Percentiles rank a stretch among this genome's conserved stretches.
phyloP scores from a whole-genome alignment of 1,140 invertebrate genomes.

The Macrotrachela quadricornifera region DNA sequence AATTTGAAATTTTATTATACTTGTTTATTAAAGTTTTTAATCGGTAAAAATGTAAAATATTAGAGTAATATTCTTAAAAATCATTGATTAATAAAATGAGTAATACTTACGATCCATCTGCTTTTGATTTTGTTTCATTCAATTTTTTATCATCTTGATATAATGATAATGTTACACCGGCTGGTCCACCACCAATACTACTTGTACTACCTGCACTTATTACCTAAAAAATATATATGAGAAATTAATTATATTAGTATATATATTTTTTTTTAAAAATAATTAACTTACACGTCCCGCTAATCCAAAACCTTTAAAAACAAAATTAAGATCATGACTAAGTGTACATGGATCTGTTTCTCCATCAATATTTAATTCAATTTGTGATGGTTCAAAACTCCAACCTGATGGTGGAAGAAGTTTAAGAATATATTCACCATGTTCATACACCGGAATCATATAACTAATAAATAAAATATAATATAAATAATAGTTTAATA shows the following conservation, averaged over 20 bases:
- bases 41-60: too few relatives aligned
- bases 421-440: conserved; percentile 58
- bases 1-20: too few relatives aligned
- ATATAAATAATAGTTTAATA: too few relatives aligned
- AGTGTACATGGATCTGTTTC: conserved; percentile 56
- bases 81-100: too few relatives aligned
- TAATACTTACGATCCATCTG: conserved; percentile 53
- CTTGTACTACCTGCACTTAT: conserved; percentile 35
- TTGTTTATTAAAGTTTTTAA: too few relatives aligned
- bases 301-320: conserved; percentile 79
- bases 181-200: conserved; percentile 40
- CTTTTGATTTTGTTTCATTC: conserved; percentile 44
- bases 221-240: conserved; percentile 34
- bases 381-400: conserved; percentile 68
- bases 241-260: not conserved
- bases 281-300: conserved; percentile 47
- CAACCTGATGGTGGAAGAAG: conserved; percentile 70
- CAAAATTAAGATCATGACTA: conserved; percentile 80
- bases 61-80: too few relatives aligned
- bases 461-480: conserved; percentile 33
- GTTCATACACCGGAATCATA: conserved; percentile 82
- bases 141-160: conserved; percentile 34
- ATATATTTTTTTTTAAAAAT: not conserved
- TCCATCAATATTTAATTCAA: conserved; percentile 61
- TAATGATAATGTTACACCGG: conserved; percentile 50